Conservation (phyloP, 2,888 invertebrate genomes). For the Rhopalosiphum nymphaeae region DNA sequence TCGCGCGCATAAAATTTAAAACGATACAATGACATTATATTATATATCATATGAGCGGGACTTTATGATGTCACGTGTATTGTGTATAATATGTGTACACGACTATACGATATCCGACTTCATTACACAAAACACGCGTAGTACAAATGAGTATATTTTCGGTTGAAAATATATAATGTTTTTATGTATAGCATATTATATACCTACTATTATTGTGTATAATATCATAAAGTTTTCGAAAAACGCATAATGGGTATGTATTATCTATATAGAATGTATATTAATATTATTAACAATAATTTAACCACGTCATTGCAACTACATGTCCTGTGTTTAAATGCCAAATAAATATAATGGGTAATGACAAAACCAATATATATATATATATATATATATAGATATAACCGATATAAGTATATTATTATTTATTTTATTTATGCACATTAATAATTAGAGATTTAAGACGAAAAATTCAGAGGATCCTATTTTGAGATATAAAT, state of each 20-base stretch:
- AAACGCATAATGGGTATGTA: background rate
- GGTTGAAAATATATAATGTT: background rate
- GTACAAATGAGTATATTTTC: background rate
- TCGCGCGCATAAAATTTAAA: background rate
- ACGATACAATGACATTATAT: constrained; percentile 1
- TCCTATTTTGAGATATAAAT: background rate
- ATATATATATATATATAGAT: background rate
- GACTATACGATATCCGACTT: background rate
- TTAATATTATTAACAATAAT: background rate
- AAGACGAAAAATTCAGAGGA: background rate
- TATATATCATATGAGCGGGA: background rate
- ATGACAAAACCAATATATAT: background rate
- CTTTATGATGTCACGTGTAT: background rate
- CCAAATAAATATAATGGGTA: background rate
- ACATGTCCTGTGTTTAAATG: background rate
- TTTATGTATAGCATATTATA: too few relatives aligned
- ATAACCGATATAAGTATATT: background rate
- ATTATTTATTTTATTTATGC: background rate
- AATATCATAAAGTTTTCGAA: background rate
- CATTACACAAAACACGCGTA: constrained; percentile 2
- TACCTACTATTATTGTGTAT: background rate
- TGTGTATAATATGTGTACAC: background rate
- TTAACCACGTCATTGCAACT: background rate
- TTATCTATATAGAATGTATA: too few relatives aligned
- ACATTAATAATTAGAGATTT: background rate